A percentile compares a stretch with the other conserved stretches of the same genome.
Evolutionary conservation across 2,888 invertebrate genomes (phyloP).

Genomic region (Tenthredo amoena): DNA sequence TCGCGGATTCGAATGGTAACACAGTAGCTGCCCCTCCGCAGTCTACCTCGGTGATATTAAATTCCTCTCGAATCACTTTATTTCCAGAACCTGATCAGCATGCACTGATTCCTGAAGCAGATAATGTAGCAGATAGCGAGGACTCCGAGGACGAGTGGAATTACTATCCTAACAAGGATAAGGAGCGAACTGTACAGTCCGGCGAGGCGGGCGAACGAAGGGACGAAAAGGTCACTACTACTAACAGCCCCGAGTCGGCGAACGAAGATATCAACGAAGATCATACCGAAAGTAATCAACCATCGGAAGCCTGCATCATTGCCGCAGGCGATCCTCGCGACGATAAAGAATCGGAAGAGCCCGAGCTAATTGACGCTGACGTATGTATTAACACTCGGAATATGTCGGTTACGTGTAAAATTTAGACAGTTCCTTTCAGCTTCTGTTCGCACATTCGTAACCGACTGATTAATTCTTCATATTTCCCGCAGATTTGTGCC

Average conservation of each 20-base stretch:
- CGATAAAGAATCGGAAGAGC: conserved; percentile 55
- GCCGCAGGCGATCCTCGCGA: conserved; percentile 18
- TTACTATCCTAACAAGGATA: conserved; percentile 85
- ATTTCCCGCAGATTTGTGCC: conserved; percentile 62
- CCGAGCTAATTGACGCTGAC: conserved; percentile 67
- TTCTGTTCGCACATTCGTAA: conserved; percentile 27
- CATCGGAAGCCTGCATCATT: conserved; percentile 51
- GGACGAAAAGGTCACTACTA: conserved; percentile 56
- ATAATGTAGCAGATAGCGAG: conserved; percentile 88
- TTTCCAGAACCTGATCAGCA: conserved; percentile 71
- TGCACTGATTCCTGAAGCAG: conserved; percentile 78
- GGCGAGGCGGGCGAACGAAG: conserved; percentile 77
- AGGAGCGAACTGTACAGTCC: conserved; percentile 80
- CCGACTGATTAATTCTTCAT: neutral
- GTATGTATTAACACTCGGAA: conserved; percentile 60
- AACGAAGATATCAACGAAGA: conserved; percentile 53
- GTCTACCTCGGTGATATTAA: neutral
- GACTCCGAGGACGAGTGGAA: conserved; percentile 95
- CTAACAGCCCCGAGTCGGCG: conserved; percentile 51
- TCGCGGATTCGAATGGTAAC: neutral
- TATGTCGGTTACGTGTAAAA: conserved; percentile 4
- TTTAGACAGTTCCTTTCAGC: neutral
- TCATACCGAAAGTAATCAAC: conserved; percentile 42
- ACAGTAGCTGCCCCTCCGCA: neutral
- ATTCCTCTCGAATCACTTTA: conserved; percentile 30